phyloP scores from a whole-genome alignment of 2,888 invertebrate species.

The Lutraria lutraria region DNA sequence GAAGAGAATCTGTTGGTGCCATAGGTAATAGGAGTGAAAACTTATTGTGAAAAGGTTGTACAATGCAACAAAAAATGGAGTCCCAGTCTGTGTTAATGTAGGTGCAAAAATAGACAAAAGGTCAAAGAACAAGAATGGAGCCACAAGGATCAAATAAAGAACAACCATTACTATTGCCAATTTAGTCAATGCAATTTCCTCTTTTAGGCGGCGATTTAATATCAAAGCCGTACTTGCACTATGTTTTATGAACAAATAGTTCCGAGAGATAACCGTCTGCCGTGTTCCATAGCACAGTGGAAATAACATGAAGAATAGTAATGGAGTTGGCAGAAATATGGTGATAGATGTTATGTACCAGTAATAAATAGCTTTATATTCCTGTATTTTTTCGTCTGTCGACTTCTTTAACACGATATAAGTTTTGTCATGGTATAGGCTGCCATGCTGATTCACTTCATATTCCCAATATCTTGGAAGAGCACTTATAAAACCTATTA shows the following conservation, averaged over 20 bases:
- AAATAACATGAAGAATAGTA: conserved; percentile 79
- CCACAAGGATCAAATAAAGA: conserved; percentile 81
- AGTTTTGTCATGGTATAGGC: conserved; percentile 51
- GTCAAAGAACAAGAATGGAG: conserved; percentile 80
- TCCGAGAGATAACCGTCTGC: conserved; percentile 74
- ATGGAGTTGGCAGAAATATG: conserved; percentile 82
- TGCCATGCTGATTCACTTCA: conserved; percentile 69
- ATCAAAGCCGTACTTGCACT: conserved; percentile 77
- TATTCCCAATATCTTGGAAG: conserved; percentile 85
- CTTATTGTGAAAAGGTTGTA: conserved; percentile 81
- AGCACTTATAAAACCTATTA: conserved; percentile 83
- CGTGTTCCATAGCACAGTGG: conserved; percentile 77
- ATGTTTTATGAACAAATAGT: conserved; percentile 78
- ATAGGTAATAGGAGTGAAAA: conserved; percentile 83
- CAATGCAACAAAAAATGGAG: conserved; percentile 75
- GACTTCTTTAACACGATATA: conserved; percentile 77
- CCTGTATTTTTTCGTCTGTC: conserved; percentile 76
- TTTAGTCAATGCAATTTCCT: conserved; percentile 81
- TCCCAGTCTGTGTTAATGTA: conserved; percentile 69
- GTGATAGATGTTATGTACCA: conserved; percentile 84
- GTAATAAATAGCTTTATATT: conserved; percentile 84
- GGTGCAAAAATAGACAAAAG: conserved; percentile 76
- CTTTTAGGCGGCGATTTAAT: conserved; percentile 79
- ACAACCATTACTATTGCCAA: conserved; percentile 81
- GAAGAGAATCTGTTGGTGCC: conserved; percentile 84